Base-by-base conservation (phyloP, 2,888 invertebrate genomes). In the Steinernema hermaphroditum region DNA sequence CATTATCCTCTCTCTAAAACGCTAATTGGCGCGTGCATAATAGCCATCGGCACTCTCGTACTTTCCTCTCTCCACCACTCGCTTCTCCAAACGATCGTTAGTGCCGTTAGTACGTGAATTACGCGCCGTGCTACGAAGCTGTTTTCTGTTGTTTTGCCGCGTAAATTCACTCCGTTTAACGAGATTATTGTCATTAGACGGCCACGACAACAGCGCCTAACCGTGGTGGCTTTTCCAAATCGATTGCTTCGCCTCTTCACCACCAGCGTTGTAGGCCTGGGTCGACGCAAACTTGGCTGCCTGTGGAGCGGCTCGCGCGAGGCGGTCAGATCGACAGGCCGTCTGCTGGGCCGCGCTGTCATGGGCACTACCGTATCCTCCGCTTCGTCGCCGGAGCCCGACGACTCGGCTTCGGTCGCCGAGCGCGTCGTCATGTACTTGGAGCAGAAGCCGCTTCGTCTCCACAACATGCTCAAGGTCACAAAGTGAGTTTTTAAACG, bases 391-490 rank as follows among this genome's bases (percentile, higher is more conserved):
- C 74, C 77, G 16, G 81, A 80, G 70, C 82, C 81, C 1, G 82
- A 82, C 70, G 82, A 83, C 62, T 72, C 73, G 37, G 68, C 74
- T 0, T 46, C 76, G 19, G 50, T 78, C 22, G 74, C 77, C 34
- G 81, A 80, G 16, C 72, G 77, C 69, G 73, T 83, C 0, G 69
- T 68, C 24, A 29, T 19, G 0, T 72, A 81, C 27, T 74, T 83
- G 9, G 72, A 74, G 41, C 81, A 81, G 72, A 80, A 81, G 50
- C 85, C 84, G 1, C 73, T 81, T 6, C 78, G 82, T 72, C 77
- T 85, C 80, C 73, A 79, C 1, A 80, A 81, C 43, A 82, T 84
- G 80, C 73, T 82, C 12, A 78, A 80, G 74, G 80, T 82, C 24
- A 78, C 81, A 12, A 77, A 75, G 83, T 84, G 73, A 46, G 77